A percentile compares a stretch with the other conserved stretches of the same genome.
Evolutionary conservation across 1,140 invertebrate genomes (phyloP).

Genomic region (Globodera rostochiensis): DNA sequence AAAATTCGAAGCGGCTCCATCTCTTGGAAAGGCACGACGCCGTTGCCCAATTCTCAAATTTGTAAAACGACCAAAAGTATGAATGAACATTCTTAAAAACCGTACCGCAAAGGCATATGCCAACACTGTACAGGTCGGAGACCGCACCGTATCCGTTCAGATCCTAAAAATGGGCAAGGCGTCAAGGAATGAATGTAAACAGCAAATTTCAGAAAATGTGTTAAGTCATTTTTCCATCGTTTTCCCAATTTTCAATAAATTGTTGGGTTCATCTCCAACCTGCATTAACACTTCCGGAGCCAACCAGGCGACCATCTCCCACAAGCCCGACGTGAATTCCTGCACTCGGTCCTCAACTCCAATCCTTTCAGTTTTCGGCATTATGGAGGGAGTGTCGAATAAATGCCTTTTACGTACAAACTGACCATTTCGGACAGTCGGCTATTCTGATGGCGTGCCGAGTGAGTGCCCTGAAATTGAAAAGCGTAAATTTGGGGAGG

Average conservation of each 20-base stretch:
- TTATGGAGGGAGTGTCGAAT: not conserved
- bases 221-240: too few species aligned
- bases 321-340: slow-evolving; percentile 74
- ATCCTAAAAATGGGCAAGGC: slow-evolving; percentile 71
- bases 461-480: not conserved
- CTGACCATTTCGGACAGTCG: slow-evolving; percentile 5
- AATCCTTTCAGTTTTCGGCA: slow-evolving; percentile 20
- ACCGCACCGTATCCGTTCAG: slow-evolving; percentile 83
- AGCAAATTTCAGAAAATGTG: too few species aligned
- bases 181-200: not conserved
- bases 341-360: slow-evolving; percentile 72
- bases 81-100: not conserved
- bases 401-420: not conserved
- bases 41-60: slow-evolving; percentile 78
- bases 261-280: slow-evolving; percentile 65
- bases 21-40: slow-evolving; percentile 77
- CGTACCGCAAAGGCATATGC: slow-evolving; percentile 76
- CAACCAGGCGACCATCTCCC: slow-evolving; percentile 80
- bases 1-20: slow-evolving; percentile 72
- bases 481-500: not conserved
- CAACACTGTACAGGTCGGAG: slow-evolving; percentile 86
- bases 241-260: too few species aligned
- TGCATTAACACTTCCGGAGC: slow-evolving; percentile 88
- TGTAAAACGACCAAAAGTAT: not conserved
- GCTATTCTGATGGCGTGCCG: not conserved